phyloP scores from a whole-genome alignment of 2,888 invertebrate genomes.

The Drosophila setosimentum region DNA sequence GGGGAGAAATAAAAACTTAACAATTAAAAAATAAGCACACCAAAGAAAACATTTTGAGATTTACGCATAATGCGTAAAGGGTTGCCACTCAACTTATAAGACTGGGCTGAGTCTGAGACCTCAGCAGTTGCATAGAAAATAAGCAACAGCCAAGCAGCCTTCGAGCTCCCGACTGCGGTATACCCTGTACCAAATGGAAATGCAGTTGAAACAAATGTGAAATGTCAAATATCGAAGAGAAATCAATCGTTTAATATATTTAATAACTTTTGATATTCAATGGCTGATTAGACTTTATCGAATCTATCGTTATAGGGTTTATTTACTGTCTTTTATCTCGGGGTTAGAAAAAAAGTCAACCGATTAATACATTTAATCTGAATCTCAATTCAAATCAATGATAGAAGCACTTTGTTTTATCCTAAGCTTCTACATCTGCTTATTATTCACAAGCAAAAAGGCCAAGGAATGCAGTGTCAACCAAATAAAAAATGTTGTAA shows the following conservation, averaged over 20 bases:
- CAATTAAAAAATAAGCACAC: constrained; percentile 80
- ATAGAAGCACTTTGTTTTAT: neutral
- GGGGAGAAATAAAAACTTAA: constrained; percentile 74
- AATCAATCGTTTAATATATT: neutral
- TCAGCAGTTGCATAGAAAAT: constrained; percentile 78
- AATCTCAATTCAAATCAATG: neutral
- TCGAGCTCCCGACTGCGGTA: neutral
- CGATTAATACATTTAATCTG: too few species aligned
- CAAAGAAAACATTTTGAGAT: constrained; percentile 78
- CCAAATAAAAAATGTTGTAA: accelerated
- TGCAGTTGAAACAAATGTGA: neutral
- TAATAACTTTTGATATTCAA: neutral
- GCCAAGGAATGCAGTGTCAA: too few species aligned
- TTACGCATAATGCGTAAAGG: constrained; percentile 76
- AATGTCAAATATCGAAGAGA: neutral
- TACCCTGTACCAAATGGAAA: constrained; percentile 3
- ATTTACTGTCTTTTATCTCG: neutral
- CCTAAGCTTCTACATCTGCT: neutral
- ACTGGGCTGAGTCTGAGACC: constrained; percentile 39
- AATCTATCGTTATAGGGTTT: neutral
- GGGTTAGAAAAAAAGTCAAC: neutral
- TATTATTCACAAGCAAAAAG: too few species aligned
- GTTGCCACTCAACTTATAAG: constrained; percentile 54
- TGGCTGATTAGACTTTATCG: neutral
- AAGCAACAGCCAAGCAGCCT: neutral